Conservation (phyloP, 2,797 vertebrate species). For the Bradypus variegatus region DNA sequence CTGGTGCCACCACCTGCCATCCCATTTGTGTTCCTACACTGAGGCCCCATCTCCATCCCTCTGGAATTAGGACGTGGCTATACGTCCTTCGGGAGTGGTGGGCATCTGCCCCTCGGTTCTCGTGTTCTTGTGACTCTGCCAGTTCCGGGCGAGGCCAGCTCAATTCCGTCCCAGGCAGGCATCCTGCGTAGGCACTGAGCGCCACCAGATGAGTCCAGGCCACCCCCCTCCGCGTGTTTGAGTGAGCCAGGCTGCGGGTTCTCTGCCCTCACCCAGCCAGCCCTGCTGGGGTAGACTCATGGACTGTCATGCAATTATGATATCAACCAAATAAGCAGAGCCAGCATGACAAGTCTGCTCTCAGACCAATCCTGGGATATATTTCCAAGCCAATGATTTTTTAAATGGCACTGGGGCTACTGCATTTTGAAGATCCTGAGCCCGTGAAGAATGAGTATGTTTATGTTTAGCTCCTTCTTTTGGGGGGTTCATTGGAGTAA, state of each 20-base stretch:
- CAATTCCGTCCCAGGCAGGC: background rate
- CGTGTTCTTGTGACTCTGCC: background rate
- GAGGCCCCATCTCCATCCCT: background rate
- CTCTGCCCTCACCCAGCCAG: background rate
- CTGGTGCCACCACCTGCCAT: background rate
- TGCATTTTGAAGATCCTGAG: background rate
- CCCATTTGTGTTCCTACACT: background rate
- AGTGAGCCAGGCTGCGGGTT: rapidly evolving
- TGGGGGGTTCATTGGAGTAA: background rate
- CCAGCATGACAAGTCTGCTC: background rate
- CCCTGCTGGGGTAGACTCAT: background rate
- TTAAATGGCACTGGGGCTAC: background rate
- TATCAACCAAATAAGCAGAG: background rate
- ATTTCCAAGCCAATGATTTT: background rate
- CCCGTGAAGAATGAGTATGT: background rate
- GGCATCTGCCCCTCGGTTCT: background rate
- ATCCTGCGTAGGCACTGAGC: background rate
- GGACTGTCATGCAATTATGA: background rate
- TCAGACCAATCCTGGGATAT: background rate
- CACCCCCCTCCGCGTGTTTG: background rate
- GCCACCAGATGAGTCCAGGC: rapidly evolving
- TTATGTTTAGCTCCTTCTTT: background rate
- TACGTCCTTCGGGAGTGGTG: background rate
- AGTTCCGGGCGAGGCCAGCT: rapidly evolving
- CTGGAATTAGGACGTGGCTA: background rate